phyloP scores from a whole-genome alignment of 1,140 invertebrate species.

The Ganaspis sp. region DNA sequence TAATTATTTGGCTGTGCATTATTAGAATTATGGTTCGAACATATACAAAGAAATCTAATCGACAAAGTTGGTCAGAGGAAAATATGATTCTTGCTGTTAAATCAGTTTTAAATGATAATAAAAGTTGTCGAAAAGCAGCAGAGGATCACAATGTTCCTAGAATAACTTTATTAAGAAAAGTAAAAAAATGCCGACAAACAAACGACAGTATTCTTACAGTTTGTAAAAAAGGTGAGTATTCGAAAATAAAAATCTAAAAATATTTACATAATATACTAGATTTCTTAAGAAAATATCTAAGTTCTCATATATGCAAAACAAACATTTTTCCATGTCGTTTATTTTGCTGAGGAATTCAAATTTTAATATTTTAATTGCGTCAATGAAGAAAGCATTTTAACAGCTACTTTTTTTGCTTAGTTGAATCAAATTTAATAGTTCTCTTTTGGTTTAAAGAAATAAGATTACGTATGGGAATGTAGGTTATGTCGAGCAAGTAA shows the following conservation, averaged over 20 bases:
- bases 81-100: constrained; percentile 39
- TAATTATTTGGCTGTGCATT: background rate
- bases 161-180: constrained; percentile 38
- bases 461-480: too few relatives aligned
- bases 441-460: too few relatives aligned
- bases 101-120: constrained; percentile 36
- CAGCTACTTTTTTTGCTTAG: too few relatives aligned
- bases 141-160: constrained; percentile 42
- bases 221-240: background rate
- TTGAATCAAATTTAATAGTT: too few relatives aligned
- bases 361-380: too few relatives aligned
- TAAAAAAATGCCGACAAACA: background rate
- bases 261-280: too few relatives aligned
- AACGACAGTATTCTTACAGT: background rate
- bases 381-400: too few relatives aligned
- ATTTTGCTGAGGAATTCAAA: too few relatives aligned
- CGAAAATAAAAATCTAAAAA: background rate
- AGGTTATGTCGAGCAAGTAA: too few relatives aligned
- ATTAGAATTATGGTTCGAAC: constrained; percentile 27
- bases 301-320: too few relatives aligned
- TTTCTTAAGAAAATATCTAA: too few relatives aligned
- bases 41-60: constrained; percentile 34
- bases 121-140: constrained; percentile 41
- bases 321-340: too few relatives aligned
- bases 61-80: constrained; percentile 43